Evolutionary conservation across 2,113 vertebrate species (phyloP).

Genomic region (Nycticebus coucang): DNA sequence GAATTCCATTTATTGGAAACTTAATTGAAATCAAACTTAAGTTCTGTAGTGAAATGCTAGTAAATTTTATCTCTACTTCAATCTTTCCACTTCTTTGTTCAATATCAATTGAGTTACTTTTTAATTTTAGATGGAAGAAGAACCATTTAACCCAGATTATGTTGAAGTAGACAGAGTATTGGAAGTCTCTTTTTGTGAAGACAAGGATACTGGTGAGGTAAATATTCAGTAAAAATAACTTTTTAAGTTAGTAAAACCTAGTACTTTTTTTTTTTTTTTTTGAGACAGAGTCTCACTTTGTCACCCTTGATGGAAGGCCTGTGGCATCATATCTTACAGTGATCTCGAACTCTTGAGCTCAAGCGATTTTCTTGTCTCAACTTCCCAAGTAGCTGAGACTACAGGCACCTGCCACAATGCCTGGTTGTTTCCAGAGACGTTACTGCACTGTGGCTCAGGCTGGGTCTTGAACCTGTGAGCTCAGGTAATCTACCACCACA

Average conservation of each 20-base stretch:
- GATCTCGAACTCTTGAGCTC: no score
- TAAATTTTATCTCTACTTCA: conserved; percentile 3
- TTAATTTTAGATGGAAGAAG: conserved; percentile 95
- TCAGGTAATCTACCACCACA: no score
- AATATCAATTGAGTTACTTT: conserved; percentile 56
- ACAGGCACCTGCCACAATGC: no score
- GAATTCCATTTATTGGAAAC: not conserved
- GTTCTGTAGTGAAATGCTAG: not conserved
- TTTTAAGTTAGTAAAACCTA: conserved; percentile 18
- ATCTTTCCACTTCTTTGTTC: not conserved
- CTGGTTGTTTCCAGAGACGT: no score
- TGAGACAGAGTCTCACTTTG: no score
- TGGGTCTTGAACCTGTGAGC: no score
- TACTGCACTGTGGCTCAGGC: no score
- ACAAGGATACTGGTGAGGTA: conserved; percentile 99
- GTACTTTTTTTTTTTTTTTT: not conserved
- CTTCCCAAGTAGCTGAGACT: no score
- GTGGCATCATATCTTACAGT: no score
- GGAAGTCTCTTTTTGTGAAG: conserved; percentile 98
- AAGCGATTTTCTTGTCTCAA: no score
- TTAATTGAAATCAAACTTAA: conserved; percentile 38
- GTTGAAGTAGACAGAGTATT: conserved; percentile 98
- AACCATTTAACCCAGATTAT: conserved; percentile 98
- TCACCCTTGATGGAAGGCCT: no score
- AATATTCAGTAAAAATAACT: conserved; percentile 54